Evolutionary conservation across 2,113 vertebrate species (phyloP).

Genomic region (Melanocharis versteri): DNA sequence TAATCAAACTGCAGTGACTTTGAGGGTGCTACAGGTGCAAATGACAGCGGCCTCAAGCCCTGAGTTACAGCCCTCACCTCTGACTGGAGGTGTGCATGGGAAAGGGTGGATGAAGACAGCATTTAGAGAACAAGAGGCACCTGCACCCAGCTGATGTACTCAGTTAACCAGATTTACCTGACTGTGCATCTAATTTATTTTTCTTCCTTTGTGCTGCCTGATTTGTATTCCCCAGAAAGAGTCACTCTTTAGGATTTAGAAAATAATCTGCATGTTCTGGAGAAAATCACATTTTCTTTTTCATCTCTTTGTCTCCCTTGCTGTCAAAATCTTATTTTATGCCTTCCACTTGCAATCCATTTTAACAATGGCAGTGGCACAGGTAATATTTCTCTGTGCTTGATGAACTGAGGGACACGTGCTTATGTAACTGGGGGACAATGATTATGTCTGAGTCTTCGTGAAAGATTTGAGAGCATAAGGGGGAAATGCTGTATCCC

Average conservation of each 20-base stretch:
- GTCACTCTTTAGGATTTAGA: background rate
- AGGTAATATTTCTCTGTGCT: background rate
- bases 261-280: background rate
- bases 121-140: background rate
- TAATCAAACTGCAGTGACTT: background rate
- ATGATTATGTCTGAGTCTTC: background rate
- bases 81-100: background rate
- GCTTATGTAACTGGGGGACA: background rate
- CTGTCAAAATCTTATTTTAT: conserved; percentile 20
- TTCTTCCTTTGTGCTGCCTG: background rate
- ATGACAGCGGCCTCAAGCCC: background rate
- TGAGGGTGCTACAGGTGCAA: background rate
- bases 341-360: background rate
- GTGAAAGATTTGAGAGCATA: background rate
- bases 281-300: background rate
- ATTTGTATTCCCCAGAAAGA: background rate
- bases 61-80: background rate
- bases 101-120: background rate
- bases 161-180: background rate
- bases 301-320: background rate
- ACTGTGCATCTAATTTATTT: background rate
- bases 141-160: background rate
- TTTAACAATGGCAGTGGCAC: background rate
- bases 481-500: background rate
- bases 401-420: background rate